Evolutionary conservation across 1,140 invertebrate species (phyloP).

Genomic region (Pseudoatta argentina): DNA sequence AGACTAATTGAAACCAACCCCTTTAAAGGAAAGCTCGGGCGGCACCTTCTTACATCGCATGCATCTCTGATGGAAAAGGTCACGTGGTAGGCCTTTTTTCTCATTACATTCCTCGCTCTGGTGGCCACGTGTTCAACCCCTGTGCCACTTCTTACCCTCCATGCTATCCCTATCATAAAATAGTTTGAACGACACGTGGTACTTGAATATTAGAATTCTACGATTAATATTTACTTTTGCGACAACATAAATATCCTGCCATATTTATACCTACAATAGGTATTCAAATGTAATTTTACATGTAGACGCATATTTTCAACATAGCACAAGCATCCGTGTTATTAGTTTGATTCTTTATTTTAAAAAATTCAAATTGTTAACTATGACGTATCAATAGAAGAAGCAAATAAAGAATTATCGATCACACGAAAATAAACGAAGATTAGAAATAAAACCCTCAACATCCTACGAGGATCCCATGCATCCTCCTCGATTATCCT

Average conservation of each 20-base stretch:
- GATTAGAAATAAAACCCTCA: slow-evolving; percentile 19
- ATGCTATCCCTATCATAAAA: slow-evolving; percentile 68
- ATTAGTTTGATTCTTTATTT: background rate
- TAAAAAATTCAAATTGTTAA: background rate
- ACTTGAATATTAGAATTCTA: background rate
- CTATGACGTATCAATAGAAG: background rate
- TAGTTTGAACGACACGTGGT: slow-evolving; percentile 70
- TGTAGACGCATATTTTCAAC: background rate
- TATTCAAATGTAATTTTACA: background rate
- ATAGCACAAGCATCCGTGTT: background rate
- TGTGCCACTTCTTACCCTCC: slow-evolving; percentile 39
- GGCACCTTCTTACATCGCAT: slow-evolving; percentile 69
- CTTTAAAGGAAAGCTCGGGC: background rate
- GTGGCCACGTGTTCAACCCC: slow-evolving; percentile 37
- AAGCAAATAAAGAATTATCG: slow-evolving; percentile 5
- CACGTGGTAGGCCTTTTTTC: slow-evolving; percentile 77
- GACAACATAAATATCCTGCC: background rate
- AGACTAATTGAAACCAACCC: slow-evolving; percentile 13
- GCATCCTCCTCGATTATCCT: slow-evolving; percentile 55
- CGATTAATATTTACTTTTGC: slow-evolving; percentile 15
- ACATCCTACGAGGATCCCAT: slow-evolving; percentile 16
- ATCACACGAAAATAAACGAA: background rate
- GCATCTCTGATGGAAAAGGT: slow-evolving; percentile 79
- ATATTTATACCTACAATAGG: too few species aligned
- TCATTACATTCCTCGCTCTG: slow-evolving; percentile 36